These are phyloP conservation scores for Rhombomys opimus DNA, from an alignment of 2,113 vertebrate genomes.

Conservation along the genomic window DNA sequence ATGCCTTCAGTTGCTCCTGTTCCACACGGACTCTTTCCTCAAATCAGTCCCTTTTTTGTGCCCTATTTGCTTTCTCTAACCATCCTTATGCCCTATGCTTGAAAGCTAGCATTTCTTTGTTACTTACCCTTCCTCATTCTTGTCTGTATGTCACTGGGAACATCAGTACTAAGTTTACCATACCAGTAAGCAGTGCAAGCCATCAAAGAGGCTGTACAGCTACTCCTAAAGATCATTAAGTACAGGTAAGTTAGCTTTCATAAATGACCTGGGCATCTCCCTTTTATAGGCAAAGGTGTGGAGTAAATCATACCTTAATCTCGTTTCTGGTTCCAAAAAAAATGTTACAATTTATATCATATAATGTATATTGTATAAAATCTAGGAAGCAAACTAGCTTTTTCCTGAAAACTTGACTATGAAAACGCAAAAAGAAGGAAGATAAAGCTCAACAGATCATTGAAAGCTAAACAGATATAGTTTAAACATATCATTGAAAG, in stretches of 20 bases:
- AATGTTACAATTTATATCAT: background rate
- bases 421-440: background rate
- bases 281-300: background rate
- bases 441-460: background rate
- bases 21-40: background rate
- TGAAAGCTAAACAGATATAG: background rate
- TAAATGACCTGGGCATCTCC: background rate
- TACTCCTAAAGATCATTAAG: background rate
- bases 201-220: background rate
- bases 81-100: background rate
- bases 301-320: constrained; percentile 3
- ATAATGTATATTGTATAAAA: constrained; percentile 15
- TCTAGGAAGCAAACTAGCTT: background rate
- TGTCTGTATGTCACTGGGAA: background rate
- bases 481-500: background rate
- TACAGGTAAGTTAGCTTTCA: background rate
- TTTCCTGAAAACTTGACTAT: constrained; percentile 30
- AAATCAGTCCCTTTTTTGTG: constrained; percentile 10
- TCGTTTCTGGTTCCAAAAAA: constrained; percentile 50
- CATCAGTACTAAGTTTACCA: background rate
- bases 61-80: constrained; percentile 4
- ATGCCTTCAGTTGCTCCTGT: background rate
- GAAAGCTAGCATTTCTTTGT: background rate
- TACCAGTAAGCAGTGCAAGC: background rate
- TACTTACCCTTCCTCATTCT: background rate